Evolutionary conservation across 2,797 vertebrate genomes (phyloP), one percentile per base, ranked within the genome.

Genomic region (Pachyuromys duprasi): DNA sequence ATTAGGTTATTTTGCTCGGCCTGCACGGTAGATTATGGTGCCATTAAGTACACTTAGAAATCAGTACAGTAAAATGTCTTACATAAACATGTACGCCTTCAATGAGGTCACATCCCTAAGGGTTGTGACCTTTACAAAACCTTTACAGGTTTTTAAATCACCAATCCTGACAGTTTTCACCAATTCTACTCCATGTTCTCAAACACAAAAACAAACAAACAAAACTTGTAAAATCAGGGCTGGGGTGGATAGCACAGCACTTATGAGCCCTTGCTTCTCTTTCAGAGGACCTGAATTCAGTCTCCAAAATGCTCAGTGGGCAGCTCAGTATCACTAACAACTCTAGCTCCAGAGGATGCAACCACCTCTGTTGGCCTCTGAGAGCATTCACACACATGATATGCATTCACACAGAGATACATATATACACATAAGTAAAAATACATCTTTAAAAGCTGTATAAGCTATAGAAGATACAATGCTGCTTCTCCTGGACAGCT

Each of bases 11-110:
- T 69, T 75, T 63, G 28, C 75, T 8, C 57, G 11, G 42, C 22
- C 36, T 45, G 53, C 57, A n/a, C n/a, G 8, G 39, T 55, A 82
- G 67, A 69, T 82, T 33, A 57, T 33, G 24, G 36, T 76, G 9
- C 74, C 79, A 86, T 80, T 67, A 62, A 36, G 14, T 67, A 42
- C 83, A 81, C 20, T 74, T 86, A 63, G 79, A 79, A 72, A 81
- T 67, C 36, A 63, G 13, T 81, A 81, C 28, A 88, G 28, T 81
- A 70, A 84, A 89, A 36, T 91, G 83, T 49, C 92, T 91, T 89
- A 74, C 9, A 81, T 65, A 81, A 75, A 89, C 57, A 7, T 17
- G 18, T 36, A 17, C 65, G 3, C 28, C 33, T 87, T 93, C 45
- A 20, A 5, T 76, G 53, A 90, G 12, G 65, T 70, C 31, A n/a